Evolutionary conservation across 2,113 vertebrate genomes (phyloP), one percentile per base, ranked within the genome.

Genomic region (Ictalurus punctatus): DNA sequence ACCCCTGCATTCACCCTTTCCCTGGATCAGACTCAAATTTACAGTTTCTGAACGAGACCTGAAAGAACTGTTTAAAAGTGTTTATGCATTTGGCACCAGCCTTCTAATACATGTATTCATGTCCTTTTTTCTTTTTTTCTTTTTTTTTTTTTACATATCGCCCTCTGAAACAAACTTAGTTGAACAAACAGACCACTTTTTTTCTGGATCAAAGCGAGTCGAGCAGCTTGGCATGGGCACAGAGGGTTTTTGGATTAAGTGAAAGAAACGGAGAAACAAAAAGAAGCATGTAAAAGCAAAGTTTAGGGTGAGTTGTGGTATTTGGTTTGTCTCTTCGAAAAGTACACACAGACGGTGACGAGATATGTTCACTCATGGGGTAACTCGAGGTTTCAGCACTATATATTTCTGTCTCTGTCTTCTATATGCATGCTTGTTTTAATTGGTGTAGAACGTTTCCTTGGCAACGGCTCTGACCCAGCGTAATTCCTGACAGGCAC

Each of bases 401-500:
- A 69, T 90, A 85, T 78, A 88, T 87, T 84, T 84, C 37, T 85
- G 59, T 21, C 44, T 89, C 82, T 91, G 81, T 83, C 89, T 92
- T 92, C 92, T 84, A 89, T 89, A 93, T 92, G 89, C 90, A 92
- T 90, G 92, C 90, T 87, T 90, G 48, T 89, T 78, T 87, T 95
- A 93, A 95, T 94, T 93, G 92, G 93, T 93, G 88, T 91, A 92
- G 90, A 85, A 69, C 76, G 94, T 95, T 94, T 78, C 92, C 92
- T 91, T 92, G 81, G 94, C 91, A 95, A 95, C 94, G 56, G 86
- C 91, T 93, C 80, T 93, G 93, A 94, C 90, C 91, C 90, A 74
- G 91, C 93, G 94, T 92, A 94, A 94, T 93, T 94, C 92, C 89
- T 92, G 94, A 95, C 94, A 94, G 92, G 87, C 93, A 86, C 89